These are phyloP conservation scores for Cynoglossus semilaevis DNA, from an alignment of 2,113 vertebrate species.

Conservation along the genomic window DNA sequence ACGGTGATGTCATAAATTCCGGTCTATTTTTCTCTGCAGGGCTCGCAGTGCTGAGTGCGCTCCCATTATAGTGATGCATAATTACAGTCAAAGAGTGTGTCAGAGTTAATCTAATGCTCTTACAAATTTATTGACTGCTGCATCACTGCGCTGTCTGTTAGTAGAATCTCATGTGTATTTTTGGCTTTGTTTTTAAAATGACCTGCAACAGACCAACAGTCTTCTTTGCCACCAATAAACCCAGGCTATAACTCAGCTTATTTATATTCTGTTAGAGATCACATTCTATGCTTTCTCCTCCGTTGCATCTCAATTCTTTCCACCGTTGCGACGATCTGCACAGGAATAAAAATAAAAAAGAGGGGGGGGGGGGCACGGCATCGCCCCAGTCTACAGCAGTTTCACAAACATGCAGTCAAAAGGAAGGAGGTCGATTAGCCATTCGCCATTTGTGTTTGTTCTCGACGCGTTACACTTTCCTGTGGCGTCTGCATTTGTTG, in stretches of 20 bases:
- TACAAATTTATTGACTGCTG: constrained; percentile 28
- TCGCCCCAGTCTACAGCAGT: constrained; percentile 12
- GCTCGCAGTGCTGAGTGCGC: constrained; percentile 45
- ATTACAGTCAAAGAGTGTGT: constrained; percentile 50
- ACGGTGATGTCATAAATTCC: constrained; percentile 49
- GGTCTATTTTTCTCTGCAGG: constrained; percentile 34
- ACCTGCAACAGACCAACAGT: constrained; percentile 34
- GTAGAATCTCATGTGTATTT: constrained; percentile 29
- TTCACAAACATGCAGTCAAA: constrained; percentile 44
- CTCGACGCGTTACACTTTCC: constrained; percentile 50
- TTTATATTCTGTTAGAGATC: constrained; percentile 56
- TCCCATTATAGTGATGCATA: constrained; percentile 34
- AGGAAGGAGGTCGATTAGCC: constrained; percentile 51
- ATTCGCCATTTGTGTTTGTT: constrained; percentile 58
- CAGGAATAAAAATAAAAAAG: constrained; percentile 29
- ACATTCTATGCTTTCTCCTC: constrained; percentile 39
- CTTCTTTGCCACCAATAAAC: constrained; percentile 19
- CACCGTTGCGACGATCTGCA: constrained; percentile 45
- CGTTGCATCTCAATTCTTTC: constrained; percentile 38
- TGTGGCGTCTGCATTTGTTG: constrained; percentile 45
- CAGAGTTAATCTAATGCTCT: constrained; percentile 34
- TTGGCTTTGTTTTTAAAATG: constrained; percentile 39
- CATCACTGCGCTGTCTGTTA: constrained; percentile 8
- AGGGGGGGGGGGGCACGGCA: constrained; percentile 14
- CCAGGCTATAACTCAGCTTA: constrained; percentile 47